Evolutionary conservation across 2,797 vertebrate species (phyloP).

Genomic region (Protosalanx chinensis): DNA sequence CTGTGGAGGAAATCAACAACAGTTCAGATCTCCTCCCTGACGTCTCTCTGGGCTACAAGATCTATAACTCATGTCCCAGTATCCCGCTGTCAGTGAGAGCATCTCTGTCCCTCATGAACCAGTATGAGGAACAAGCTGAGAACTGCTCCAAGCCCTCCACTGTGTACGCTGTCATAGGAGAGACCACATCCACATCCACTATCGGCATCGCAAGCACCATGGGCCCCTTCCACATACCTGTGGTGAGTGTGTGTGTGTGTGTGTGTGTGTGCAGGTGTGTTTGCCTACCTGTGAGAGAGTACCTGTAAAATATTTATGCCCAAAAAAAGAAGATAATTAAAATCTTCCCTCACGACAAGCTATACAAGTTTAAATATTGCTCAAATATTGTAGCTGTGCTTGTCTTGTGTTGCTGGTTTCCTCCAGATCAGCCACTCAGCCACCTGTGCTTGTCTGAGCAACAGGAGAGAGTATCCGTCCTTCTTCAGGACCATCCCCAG

Average conservation of each 20-base stretch:
- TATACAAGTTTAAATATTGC: background rate
- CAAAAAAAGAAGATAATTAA: no score
- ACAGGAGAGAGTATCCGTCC: slow-evolving; percentile 72
- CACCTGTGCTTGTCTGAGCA: slow-evolving; percentile 77
- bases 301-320: background rate
- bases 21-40: slow-evolving; percentile 68
- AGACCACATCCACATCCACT: slow-evolving; percentile 77
- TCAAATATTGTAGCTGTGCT: background rate
- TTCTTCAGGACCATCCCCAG: slow-evolving; percentile 79
- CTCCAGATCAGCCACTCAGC: slow-evolving; percentile 79
- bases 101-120: slow-evolving; percentile 73
- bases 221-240: slow-evolving; percentile 75
- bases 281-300: background rate
- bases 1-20: slow-evolving; percentile 77
- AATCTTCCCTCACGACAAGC: no score
- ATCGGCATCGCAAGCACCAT: slow-evolving; percentile 74
- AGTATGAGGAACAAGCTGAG: slow-evolving; percentile 40
- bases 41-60: slow-evolving; percentile 70
- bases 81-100: slow-evolving; percentile 73
- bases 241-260: slow-evolving; percentile 62
- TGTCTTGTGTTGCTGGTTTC: background rate
- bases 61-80: slow-evolving; percentile 75
- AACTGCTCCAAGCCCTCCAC: slow-evolving; percentile 60
- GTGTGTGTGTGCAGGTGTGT: background rate
- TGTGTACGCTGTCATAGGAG: slow-evolving; percentile 74